Conservation (phyloP, 2,797 vertebrate species). For the Microctenopoma steveboyesi region DNA sequence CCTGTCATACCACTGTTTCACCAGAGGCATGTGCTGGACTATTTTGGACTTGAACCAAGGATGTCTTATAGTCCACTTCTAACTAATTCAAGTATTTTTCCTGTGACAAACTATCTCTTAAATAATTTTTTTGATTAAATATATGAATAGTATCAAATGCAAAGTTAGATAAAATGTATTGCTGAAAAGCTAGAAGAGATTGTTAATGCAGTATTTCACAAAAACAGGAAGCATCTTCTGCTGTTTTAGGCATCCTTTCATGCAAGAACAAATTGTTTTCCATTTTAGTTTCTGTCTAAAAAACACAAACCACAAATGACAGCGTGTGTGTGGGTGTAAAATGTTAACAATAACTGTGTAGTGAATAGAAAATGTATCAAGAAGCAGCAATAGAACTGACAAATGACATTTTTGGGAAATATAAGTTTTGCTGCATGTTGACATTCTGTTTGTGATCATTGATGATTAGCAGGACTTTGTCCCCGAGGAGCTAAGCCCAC, state of each 20-base stretch:
- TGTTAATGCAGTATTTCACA: conserved; percentile 12
- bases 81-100: not conserved
- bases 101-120: not conserved
- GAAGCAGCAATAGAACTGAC: conserved; percentile 5
- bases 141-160: not conserved
- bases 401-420: conserved; percentile 31
- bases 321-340: conserved; percentile 30
- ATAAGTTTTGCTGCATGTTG: conserved; percentile 41
- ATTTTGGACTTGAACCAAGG: no score
- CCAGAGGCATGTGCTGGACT: no score
- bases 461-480: conserved; percentile 65
- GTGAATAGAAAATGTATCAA: conserved; percentile 41
- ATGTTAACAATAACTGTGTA: conserved; percentile 39
- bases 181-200: conserved; percentile 2
- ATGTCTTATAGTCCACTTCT: not conserved
- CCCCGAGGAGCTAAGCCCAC: conserved; percentile 57
- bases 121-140: conserved; percentile 6
- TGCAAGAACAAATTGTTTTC: conserved; percentile 48
- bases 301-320: conserved; percentile 40
- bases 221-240: conserved; percentile 12
- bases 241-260: conserved; percentile 30
- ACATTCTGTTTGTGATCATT: conserved; percentile 54
- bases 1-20: no score
- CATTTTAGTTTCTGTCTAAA: conserved; percentile 37
- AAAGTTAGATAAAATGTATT: not conserved